Evolutionary conservation across 2,888 invertebrate genomes (phyloP).

Genomic region (Anodontia alba): DNA sequence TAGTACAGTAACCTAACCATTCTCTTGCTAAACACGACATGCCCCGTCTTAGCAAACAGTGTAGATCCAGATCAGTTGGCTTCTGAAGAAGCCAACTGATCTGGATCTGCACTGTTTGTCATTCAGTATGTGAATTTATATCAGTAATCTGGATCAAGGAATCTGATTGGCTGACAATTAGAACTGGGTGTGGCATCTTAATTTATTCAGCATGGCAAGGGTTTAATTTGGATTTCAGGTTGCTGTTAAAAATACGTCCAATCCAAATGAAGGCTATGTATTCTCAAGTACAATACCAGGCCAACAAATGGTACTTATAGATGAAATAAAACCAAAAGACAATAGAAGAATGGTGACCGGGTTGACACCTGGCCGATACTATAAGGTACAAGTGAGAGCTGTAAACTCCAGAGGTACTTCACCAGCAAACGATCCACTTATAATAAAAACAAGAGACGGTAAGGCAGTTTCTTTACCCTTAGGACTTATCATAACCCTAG

Average conservation of each 20-base stretch:
- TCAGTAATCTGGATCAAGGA: too few relatives aligned
- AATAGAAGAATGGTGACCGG: not conserved
- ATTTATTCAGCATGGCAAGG: too few relatives aligned
- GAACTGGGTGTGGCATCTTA: too few relatives aligned
- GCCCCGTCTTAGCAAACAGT: too few relatives aligned
- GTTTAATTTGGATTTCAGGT: not conserved
- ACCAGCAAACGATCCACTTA: constrained; percentile 20
- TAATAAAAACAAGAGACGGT: constrained; percentile 47
- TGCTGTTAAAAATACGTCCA: not conserved
- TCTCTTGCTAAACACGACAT: too few relatives aligned
- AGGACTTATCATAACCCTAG: too few relatives aligned
- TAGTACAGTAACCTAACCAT: too few relatives aligned
- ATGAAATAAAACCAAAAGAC: not conserved
- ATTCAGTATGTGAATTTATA: too few relatives aligned
- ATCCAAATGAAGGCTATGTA: not conserved
- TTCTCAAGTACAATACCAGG: not conserved
- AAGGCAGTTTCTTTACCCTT: constrained; percentile 1
- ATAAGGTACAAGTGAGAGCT: constrained; percentile 42
- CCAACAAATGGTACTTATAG: not conserved
- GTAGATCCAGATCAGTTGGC: too few relatives aligned
- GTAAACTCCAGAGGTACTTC: constrained; percentile 24
- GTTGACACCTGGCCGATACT: constrained; percentile 31
- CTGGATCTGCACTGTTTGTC: too few relatives aligned
- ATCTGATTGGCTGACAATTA: too few relatives aligned
- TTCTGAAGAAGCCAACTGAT: too few relatives aligned